phyloP scores from a whole-genome alignment of 2,797 vertebrate species.

The Myotis planiceps region DNA sequence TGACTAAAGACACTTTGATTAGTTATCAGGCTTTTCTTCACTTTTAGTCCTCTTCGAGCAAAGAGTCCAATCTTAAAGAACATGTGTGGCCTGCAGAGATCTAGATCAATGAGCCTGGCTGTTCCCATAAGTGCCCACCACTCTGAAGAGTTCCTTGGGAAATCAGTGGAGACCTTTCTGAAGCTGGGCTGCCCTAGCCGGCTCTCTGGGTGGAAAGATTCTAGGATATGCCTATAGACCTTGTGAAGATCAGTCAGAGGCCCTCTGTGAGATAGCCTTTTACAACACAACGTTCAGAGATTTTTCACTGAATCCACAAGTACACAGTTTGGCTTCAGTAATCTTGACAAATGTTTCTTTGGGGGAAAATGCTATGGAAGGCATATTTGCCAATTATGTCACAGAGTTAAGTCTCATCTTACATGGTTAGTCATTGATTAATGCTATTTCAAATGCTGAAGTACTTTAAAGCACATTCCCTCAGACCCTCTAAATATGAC shows the following conservation, averaged over 20 bases:
- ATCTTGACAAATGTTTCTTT: conserved; percentile 52
- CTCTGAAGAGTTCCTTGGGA: neutral
- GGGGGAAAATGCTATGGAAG: neutral
- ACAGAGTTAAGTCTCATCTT: conserved; percentile 34
- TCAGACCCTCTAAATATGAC: conserved; percentile 29
- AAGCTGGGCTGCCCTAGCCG: neutral
- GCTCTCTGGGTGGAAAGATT: neutral
- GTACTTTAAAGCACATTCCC: neutral
- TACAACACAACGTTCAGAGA: neutral
- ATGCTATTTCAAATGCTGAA: conserved; percentile 9
- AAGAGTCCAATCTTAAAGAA: neutral
- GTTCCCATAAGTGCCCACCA: neutral
- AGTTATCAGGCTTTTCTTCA: neutral
- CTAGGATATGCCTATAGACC: neutral
- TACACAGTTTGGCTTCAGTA: neutral
- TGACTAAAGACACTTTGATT: neutral
- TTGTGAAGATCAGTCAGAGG: neutral
- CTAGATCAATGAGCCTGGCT: neutral
- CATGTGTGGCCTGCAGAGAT: neutral
- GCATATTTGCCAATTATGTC: conserved; percentile 40
- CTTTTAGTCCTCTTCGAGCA: conserved; percentile 13
- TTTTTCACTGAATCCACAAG: neutral
- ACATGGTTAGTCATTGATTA: conserved; percentile 25
- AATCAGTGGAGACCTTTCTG: neutral
- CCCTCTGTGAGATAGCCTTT: neutral